Evolutionary conservation across 1,140 invertebrate species (phyloP).

Genomic region (Papilio polyxenes): DNA sequence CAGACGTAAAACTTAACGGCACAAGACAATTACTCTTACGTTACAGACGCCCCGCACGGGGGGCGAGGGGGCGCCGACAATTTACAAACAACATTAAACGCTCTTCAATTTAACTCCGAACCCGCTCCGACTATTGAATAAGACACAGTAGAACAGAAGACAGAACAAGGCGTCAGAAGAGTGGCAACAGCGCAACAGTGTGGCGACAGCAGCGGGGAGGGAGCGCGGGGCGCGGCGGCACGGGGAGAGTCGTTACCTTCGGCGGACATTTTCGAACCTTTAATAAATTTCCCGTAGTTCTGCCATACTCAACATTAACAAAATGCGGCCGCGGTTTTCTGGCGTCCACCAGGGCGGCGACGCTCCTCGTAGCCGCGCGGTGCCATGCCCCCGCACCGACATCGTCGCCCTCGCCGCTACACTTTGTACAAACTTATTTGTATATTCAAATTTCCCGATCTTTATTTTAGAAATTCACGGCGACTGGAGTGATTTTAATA

Average conservation of each 20-base stretch:
- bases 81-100: slow-evolving; percentile 9
- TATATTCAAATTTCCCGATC: too few relatives aligned
- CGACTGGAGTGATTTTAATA: not conserved
- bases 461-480: not conserved
- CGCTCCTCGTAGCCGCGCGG: slow-evolving; percentile 47
- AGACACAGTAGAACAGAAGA: not conserved
- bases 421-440: too few relatives aligned
- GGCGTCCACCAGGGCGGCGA: slow-evolving; percentile 64
- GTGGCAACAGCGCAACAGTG: not conserved
- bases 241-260: slow-evolving; percentile 51
- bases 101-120: not conserved
- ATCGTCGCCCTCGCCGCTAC: not conserved
- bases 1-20: slow-evolving; percentile 1
- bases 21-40: slow-evolving; percentile 17
- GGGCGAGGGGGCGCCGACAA: not conserved
- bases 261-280: slow-evolving; percentile 75
- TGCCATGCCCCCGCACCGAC: not conserved
- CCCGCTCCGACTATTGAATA: not conserved
- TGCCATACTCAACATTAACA: slow-evolving; percentile 76
- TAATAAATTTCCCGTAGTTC: slow-evolving; percentile 68
- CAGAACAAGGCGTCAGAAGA: not conserved
- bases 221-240: too few relatives aligned
- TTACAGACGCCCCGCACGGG: slow-evolving; percentile 1
- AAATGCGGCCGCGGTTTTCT: slow-evolving; percentile 72
- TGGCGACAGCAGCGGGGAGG: too few relatives aligned